Evolutionary conservation across 2,888 invertebrate species (phyloP).

Genomic region (Scaptodrosophila latifasciaeformis): DNA sequence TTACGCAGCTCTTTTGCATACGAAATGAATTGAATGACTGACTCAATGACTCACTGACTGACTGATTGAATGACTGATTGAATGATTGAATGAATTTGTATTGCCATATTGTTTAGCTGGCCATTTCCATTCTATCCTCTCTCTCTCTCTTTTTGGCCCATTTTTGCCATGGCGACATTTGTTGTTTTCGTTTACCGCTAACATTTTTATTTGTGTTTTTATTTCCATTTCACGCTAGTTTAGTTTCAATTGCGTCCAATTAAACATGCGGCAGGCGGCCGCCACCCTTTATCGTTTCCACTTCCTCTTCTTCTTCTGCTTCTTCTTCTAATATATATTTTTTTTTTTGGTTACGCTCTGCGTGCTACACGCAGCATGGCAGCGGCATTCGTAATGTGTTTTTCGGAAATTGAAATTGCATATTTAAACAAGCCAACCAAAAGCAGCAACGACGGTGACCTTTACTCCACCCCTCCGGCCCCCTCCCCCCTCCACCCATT

Average conservation of each 20-base stretch:
- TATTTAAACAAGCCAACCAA: slow-evolving; percentile 54
- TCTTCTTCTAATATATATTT: neutral
- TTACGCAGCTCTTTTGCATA: slow-evolving; percentile 16
- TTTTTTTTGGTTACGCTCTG: slow-evolving; percentile 31
- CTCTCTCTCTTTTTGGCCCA: too few relatives aligned
- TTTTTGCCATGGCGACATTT: neutral
- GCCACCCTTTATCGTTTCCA: neutral
- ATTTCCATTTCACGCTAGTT: slow-evolving; percentile 65
- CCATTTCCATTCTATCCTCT: neutral
- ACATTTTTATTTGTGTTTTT: slow-evolving; percentile 21
- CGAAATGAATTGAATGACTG: slow-evolving; percentile 23
- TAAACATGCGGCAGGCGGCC: slow-evolving; percentile 55
- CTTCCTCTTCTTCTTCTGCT: neutral
- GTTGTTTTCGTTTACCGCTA: neutral
- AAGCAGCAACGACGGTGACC: too few relatives aligned
- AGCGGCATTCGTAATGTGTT: slow-evolving; percentile 19
- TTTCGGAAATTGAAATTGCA: slow-evolving; percentile 71
- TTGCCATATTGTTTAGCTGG: slow-evolving; percentile 18
- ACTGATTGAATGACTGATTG: too few relatives aligned
- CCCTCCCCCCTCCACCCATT: neutral
- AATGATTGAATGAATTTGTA: slow-evolving; percentile 14
- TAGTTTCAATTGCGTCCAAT: slow-evolving; percentile 68
- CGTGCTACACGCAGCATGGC: slow-evolving; percentile 45
- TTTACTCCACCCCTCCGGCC: neutral
- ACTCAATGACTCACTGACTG: too few relatives aligned